Conservation (phyloP, 2,113 vertebrate genomes). For the Actinemys pallida region DNA sequence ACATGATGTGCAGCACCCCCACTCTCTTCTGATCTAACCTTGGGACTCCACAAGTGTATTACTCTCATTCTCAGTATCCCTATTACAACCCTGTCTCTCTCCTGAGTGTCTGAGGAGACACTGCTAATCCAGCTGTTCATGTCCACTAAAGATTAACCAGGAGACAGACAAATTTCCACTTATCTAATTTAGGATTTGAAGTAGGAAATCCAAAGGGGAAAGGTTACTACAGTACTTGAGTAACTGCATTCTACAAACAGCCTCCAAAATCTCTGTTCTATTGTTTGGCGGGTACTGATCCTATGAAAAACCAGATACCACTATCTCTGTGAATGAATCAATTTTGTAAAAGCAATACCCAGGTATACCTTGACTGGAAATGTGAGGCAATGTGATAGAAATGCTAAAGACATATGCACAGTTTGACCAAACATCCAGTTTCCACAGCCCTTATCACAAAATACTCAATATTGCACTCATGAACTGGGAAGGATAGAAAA, state of each 20-base stretch:
- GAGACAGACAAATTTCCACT: neutral
- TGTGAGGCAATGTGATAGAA: neutral
- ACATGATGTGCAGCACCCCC: neutral
- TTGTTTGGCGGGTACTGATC: neutral
- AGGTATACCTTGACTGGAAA: neutral
- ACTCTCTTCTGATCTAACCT: neutral
- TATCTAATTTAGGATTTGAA: neutral
- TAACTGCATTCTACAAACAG: neutral
- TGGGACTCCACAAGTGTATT: neutral
- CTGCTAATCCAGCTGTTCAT: neutral
- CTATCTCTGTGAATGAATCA: neutral
- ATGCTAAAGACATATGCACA: neutral
- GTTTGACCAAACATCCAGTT: neutral
- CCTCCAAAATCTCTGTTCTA: neutral
- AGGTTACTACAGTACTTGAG: rapidly evolving
- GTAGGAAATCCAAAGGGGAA: neutral
- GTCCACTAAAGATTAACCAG: neutral
- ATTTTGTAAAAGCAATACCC: neutral
- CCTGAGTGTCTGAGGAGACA: neutral
- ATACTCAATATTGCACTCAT: neutral
- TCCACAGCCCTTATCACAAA: neutral
- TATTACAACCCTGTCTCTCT: neutral
- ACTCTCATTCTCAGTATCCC: neutral
- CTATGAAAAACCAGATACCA: neutral
- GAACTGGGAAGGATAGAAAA: neutral